phyloP scores from a whole-genome alignment of 92 coral and sea anemone species.

The Epizoanthus illoricatus region DNA sequence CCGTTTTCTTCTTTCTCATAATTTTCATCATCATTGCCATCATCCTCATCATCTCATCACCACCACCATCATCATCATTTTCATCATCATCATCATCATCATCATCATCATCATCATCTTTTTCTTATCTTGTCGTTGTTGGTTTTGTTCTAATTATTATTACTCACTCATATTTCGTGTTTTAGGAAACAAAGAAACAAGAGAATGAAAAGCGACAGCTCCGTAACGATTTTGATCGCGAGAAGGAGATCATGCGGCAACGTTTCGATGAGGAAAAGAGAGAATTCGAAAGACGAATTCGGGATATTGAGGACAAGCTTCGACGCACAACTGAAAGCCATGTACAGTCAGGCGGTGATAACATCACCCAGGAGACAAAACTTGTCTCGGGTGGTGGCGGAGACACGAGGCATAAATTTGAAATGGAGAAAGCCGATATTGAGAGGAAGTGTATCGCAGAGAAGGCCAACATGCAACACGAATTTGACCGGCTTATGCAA shows the following conservation, averaged over 20 bases:
- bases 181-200: conserved; percentile 6
- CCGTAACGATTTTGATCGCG: conserved; percentile 22
- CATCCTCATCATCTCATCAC: too few relatives aligned
- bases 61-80: too few relatives aligned
- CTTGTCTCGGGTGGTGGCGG: not conserved
- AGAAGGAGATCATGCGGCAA: conserved; percentile 30
- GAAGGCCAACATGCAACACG: conserved; percentile 26
- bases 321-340: conserved; percentile 1
- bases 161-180: too few relatives aligned
- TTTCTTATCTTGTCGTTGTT: too few relatives aligned
- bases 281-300: conserved; percentile 26
- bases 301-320: conserved; percentile 22
- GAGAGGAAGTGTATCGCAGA: conserved; percentile 23
- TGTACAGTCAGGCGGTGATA: conserved; percentile 33
- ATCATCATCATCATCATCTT: too few relatives aligned
- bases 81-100: too few relatives aligned
- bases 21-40: too few relatives aligned
- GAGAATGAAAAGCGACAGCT: conserved; percentile 26
- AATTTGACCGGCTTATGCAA: conserved; percentile 27
- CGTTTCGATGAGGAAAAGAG: conserved; percentile 18
- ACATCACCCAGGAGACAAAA: conserved; percentile 3
- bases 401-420: conserved; percentile 24
- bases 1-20: too few relatives aligned
- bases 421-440: conserved; percentile 34
- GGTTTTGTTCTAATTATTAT: too few relatives aligned